phyloP scores from a whole-genome alignment of 2,888 invertebrate species.

The Trissoscelio sp. region DNA sequence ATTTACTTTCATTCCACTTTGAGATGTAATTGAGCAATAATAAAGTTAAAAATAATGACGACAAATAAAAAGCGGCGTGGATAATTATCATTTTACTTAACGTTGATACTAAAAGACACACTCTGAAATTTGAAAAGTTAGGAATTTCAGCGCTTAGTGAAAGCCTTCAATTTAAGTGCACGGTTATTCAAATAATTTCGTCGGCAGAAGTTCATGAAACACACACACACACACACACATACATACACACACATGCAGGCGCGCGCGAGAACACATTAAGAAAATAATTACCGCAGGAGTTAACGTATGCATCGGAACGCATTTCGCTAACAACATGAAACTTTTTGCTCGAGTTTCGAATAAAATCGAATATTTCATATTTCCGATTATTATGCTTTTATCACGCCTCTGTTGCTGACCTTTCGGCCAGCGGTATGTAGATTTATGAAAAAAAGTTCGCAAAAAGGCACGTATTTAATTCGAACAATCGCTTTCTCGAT shows the following conservation, averaged over 20 bases:
- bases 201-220: conserved; percentile 31
- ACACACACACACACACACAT: not conserved
- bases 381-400: conserved; percentile 59
- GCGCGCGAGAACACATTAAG: conserved; percentile 39
- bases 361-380: conserved; percentile 60
- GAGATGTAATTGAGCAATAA: conserved; percentile 1
- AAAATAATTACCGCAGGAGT: conserved; percentile 39
- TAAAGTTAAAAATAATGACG: conserved; percentile 6
- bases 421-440: conserved; percentile 45
- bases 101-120: conserved; percentile 9
- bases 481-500: conserved; percentile 78
- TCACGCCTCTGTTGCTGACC: conserved; percentile 49
- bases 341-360: conserved; percentile 41
- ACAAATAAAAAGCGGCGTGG: not conserved
- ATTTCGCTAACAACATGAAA: conserved; percentile 33
- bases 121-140: conserved; percentile 17
- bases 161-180: conserved; percentile 30
- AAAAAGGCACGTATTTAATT: conserved; percentile 74
- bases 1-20: not conserved
- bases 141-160: conserved; percentile 7
- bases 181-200: conserved; percentile 29
- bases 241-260: too few relatives aligned
- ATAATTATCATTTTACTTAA: conserved; percentile 18
- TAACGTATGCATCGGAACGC: conserved; percentile 28
- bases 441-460: conserved; percentile 72